These are phyloP conservation scores for Prosopocoilus inquinatus DNA, from an alignment of 2,888 invertebrate species.

Conservation along the genomic window DNA sequence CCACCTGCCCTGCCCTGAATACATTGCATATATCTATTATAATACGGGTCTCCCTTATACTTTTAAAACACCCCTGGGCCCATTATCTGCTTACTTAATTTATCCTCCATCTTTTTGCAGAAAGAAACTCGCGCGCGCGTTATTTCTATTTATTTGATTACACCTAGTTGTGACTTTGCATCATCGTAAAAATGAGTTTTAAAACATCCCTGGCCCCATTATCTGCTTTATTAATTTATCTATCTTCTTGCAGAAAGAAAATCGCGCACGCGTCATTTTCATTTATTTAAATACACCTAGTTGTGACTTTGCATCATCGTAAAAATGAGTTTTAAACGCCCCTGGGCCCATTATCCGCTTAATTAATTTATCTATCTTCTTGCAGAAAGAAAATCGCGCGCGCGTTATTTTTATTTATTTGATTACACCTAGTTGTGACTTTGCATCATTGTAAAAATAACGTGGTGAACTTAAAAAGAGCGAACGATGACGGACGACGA, in stretches of 20 bases:
- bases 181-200: too few species aligned
- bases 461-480: constrained; percentile 6
- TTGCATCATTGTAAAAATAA: constrained; percentile 1
- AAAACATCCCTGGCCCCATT: constrained; percentile 8
- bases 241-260: too few species aligned
- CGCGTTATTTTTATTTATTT: constrained; percentile 1
- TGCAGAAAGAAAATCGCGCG: not conserved
- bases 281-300: too few species aligned
- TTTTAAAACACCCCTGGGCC: constrained; percentile 6
- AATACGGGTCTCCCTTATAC: constrained; percentile 17
- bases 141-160: constrained; percentile 2
- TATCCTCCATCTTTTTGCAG: too few species aligned
- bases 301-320: too few species aligned
- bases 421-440: not conserved
- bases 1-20: constrained; percentile 24
- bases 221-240: constrained; percentile 3
- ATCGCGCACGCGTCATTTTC: constrained; percentile 8
- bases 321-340: constrained; percentile 6
- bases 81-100: constrained; percentile 4
- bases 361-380: too few species aligned
- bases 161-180: too few species aligned
- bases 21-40: not conserved
- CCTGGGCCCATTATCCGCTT: constrained; percentile 4
- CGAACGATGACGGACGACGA: not conserved
- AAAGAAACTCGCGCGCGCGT: constrained; percentile 3